Percentiles rank a stretch among this genome's conserved stretches.
Conservation (phyloP, 1,140 invertebrate species). For the Megalopta genalis region DNA sequence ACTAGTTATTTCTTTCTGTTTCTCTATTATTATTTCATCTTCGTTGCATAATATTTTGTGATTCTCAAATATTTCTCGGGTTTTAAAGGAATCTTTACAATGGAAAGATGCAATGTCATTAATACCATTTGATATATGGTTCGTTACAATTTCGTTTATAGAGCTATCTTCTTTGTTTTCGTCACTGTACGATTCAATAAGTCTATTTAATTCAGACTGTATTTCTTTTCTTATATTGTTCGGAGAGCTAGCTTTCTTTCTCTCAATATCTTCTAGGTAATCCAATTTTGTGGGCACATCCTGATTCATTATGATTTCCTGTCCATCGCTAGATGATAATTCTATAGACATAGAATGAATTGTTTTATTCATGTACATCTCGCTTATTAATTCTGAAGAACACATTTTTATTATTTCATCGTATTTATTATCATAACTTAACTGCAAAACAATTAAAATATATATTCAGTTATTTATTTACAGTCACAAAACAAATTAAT, state of each 20-base stretch:
- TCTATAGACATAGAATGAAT: not conserved
- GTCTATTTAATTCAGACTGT: slow-evolving; percentile 54
- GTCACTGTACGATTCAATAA: slow-evolving; percentile 52
- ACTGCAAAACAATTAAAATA: slow-evolving; percentile 56
- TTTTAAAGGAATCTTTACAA: slow-evolving; percentile 55
- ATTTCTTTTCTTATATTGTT: slow-evolving; percentile 37
- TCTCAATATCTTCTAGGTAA: slow-evolving; percentile 17
- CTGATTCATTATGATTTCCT: not conserved
- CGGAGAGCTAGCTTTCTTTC: slow-evolving; percentile 32
- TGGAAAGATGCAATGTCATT: slow-evolving; percentile 39
- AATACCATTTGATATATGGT: slow-evolving; percentile 3
- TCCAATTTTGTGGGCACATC: slow-evolving; percentile 18
- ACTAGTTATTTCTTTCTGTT: slow-evolving; percentile 1
- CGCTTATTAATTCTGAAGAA: slow-evolving; percentile 48
- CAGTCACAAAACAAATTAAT: slow-evolving; percentile 16
- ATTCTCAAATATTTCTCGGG: slow-evolving; percentile 57
- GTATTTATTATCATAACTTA: slow-evolving; percentile 62
- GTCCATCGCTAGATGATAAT: slow-evolving; percentile 23
- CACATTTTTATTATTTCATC: slow-evolving; percentile 51
- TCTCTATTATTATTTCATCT: slow-evolving; percentile 6
- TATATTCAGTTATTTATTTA: slow-evolving; percentile 16
- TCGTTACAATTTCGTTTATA: not conserved
- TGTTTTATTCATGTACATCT: slow-evolving; percentile 19
- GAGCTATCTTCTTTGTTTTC: slow-evolving; percentile 21
- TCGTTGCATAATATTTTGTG: slow-evolving; percentile 55